Conservation (phyloP, 2,888 invertebrate genomes). For the Cephus spinipes region DNA sequence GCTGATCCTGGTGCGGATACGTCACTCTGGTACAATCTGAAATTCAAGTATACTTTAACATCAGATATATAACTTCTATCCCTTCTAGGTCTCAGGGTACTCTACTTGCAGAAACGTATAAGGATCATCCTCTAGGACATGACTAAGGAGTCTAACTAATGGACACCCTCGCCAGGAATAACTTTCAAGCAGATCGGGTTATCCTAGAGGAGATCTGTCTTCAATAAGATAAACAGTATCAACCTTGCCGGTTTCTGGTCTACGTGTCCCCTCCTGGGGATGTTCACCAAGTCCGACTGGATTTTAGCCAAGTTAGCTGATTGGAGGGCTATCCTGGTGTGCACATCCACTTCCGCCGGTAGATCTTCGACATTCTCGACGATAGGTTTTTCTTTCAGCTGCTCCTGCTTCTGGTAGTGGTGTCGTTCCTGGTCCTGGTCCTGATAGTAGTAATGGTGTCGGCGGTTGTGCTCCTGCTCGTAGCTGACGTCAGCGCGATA, state of each 20-base stretch:
- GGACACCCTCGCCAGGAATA: not conserved
- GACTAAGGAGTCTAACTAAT: not conserved
- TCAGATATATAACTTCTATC: not conserved
- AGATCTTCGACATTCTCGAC: slow-evolving; percentile 24
- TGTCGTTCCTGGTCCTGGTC: not conserved
- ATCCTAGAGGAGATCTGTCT: not conserved
- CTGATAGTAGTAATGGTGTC: not conserved
- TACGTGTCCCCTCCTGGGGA: not conserved
- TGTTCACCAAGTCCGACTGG: slow-evolving; percentile 19
- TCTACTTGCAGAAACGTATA: not conserved
- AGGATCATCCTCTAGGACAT: not conserved
- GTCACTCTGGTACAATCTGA: slow-evolving; percentile 1
- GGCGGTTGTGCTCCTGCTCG: slow-evolving; percentile 11
- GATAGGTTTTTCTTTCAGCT: slow-evolving; percentile 20
- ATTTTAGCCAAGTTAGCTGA: slow-evolving; percentile 31
- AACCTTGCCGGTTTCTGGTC: not conserved
- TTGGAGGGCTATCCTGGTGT: slow-evolving; percentile 23
- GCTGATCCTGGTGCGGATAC: not conserved
- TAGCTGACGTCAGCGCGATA: slow-evolving; percentile 33
- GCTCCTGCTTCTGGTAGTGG: not conserved
- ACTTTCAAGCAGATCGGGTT: not conserved
- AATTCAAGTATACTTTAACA: not conserved
- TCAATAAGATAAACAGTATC: not conserved
- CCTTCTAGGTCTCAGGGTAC: not conserved
- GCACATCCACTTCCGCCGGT: slow-evolving; percentile 17